A percentile compares a stretch with the other conserved stretches of the same genome.
Conservation (phyloP, 2,888 invertebrate species). For the Thymelicus sylvestris region DNA sequence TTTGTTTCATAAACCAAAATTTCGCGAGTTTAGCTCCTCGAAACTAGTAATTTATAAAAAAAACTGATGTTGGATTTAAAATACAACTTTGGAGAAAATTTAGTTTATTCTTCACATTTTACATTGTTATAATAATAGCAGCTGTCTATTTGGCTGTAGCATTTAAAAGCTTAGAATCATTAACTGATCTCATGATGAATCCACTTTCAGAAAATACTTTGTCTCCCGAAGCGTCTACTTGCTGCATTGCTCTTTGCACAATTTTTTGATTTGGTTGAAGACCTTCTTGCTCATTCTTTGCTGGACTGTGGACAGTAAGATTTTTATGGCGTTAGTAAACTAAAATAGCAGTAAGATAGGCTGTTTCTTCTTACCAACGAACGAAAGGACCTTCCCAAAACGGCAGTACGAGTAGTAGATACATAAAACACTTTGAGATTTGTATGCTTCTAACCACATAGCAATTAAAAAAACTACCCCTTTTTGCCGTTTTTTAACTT, state of each 20-base stretch:
- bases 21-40: no score
- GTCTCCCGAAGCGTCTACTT: constrained; percentile 47
- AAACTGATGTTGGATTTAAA: neutral
- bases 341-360: neutral
- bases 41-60: no score
- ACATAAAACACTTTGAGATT: no score
- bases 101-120: constrained; percentile 12
- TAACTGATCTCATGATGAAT: constrained; percentile 56
- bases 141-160: constrained; percentile 8
- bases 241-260: constrained; percentile 49
- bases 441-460: no score
- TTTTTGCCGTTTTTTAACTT: no score
- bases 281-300: constrained; percentile 55
- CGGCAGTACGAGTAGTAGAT: no score
- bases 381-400: no score
- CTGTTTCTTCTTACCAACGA: no score
- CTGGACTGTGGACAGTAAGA: constrained; percentile 53
- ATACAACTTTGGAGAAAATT: neutral
- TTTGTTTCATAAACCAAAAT: no score
- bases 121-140: neutral
- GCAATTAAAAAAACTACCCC: no score
- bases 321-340: neutral
- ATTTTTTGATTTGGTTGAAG: constrained; percentile 37
- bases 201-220: constrained; percentile 63
- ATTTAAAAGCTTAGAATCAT: constrained; percentile 44